Conservation (phyloP, 30 jellyfish, hydroid and myxozoan species). For the Hydra vulgaris region DNA sequence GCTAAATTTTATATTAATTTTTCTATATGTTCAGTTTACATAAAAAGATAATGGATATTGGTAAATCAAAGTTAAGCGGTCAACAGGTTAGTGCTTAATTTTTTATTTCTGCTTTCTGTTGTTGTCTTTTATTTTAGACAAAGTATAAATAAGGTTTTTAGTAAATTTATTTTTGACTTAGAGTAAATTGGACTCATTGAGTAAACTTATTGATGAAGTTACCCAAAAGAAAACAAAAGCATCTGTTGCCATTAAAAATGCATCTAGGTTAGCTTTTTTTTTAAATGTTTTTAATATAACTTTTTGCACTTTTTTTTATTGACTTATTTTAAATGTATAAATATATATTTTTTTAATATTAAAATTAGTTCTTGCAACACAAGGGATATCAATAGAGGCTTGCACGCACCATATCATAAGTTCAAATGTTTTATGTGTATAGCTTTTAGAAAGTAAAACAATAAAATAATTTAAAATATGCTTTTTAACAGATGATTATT, state of each 20-base stretch:
- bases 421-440: too few species aligned
- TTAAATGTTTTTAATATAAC: too few species aligned
- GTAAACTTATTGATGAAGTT: conserved; percentile 76
- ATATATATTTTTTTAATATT: too few species aligned
- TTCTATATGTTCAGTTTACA: conserved; percentile 45
- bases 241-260: conserved; percentile 58
- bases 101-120: not conserved
- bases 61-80: conserved; percentile 61
- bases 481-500: too few species aligned
- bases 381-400: too few species aligned
- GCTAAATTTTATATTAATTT: not conserved
- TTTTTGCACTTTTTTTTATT: not conserved
- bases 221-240: conserved; percentile 62
- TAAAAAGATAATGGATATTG: conserved; percentile 82
- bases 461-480: too few species aligned
- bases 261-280: conserved; percentile 46
- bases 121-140: not conserved
- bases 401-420: too few species aligned
- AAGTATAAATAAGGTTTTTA: not conserved
- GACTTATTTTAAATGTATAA: not conserved
- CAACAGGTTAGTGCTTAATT: conserved; percentile 55
- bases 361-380: too few species aligned
- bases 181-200: conserved; percentile 72
- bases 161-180: not conserved
- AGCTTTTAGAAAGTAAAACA: too few species aligned